A percentile compares a stretch with the other conserved stretches of the same genome.
Evolutionary conservation across 2,113 vertebrate species (phyloP).

Genomic region (Sardina pilchardus): DNA sequence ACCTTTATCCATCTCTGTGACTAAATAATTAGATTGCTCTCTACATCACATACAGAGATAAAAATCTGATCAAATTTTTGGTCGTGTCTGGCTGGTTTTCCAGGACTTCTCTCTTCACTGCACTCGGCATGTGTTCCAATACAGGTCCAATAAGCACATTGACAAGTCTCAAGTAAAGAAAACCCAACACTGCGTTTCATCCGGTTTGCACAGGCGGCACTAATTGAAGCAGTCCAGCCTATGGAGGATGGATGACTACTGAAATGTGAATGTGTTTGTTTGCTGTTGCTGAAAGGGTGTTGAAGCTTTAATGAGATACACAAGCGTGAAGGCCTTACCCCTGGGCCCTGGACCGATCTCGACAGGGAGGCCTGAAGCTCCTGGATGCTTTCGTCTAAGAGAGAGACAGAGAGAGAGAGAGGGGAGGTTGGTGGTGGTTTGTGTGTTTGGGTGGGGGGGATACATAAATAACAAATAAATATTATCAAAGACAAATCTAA

Average conservation of each 20-base stretch:
- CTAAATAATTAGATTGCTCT: no score
- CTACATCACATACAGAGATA: no score
- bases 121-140: no score
- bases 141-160: no score
- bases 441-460: no score
- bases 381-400: conserved; percentile 49
- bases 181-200: not conserved
- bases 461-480: not conserved
- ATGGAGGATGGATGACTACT: not conserved
- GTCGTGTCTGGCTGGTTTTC: no score
- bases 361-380: conserved; percentile 51
- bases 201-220: not conserved
- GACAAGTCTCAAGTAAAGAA: not conserved
- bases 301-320: not conserved
- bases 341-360: conserved; percentile 74
- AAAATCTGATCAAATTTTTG: no score
- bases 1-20: no score
- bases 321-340: conserved; percentile 73
- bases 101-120: no score
- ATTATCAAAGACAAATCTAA: not conserved
- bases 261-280: not conserved
- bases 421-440: not conserved
- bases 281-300: not conserved
- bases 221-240: not conserved
- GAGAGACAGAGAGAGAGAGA: conserved; percentile 35